Conservation (phyloP, 2,888 invertebrate genomes). For the Zelleria hepariella region DNA sequence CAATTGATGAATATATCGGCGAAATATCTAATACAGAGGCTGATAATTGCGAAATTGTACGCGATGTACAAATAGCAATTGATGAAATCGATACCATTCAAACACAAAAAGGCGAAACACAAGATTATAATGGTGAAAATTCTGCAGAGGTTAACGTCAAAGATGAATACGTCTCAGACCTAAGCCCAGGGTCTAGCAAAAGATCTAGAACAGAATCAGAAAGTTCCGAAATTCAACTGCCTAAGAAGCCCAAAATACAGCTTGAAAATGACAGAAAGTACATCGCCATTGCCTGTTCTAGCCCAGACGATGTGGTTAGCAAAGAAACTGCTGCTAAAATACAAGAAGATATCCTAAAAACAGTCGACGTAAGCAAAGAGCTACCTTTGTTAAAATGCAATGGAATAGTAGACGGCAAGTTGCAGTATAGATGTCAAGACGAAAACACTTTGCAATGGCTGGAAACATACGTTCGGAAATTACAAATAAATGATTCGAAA, state of each 20-base stretch:
- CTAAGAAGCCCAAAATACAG: not conserved
- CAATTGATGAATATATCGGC: not conserved
- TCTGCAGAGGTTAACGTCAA: not conserved
- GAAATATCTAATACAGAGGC: not conserved
- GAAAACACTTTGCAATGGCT: not conserved
- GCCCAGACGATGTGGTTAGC: not conserved
- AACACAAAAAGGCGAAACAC: not conserved
- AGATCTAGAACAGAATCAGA: conserved; percentile 1
- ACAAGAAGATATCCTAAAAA: not conserved
- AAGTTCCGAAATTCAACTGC: not conserved
- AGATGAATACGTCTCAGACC: not conserved
- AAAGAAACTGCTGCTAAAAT: not conserved
- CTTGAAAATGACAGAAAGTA: not conserved
- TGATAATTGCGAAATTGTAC: not conserved
- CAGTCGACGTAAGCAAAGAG: not conserved
- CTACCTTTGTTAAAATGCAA: not conserved
- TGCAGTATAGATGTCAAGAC: not conserved
- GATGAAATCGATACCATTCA: not conserved
- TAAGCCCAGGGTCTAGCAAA: not conserved
- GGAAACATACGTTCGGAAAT: not conserved
- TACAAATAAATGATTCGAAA: not conserved
- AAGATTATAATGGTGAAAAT: not conserved
- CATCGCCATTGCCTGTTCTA: not conserved
- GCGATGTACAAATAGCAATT: not conserved
- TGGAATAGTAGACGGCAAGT: not conserved